Conservation (phyloP, 1,140 invertebrate species). For the Pachypeltis micranthus region DNA sequence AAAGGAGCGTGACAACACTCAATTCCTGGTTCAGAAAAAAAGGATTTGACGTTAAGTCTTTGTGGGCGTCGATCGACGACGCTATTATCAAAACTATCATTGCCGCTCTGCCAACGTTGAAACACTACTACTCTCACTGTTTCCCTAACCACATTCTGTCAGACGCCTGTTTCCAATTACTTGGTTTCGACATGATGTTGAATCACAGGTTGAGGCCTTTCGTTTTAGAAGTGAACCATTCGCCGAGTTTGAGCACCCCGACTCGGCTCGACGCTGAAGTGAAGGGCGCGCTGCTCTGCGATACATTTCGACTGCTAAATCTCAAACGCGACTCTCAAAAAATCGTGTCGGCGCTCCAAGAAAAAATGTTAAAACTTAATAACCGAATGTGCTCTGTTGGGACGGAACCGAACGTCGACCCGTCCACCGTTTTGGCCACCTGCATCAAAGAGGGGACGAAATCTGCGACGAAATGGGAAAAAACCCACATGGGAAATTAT, state of each 20-base stretch:
- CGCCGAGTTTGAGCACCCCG: conserved; percentile 81
- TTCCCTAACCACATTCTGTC: conserved; percentile 73
- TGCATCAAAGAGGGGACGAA: too few relatives aligned
- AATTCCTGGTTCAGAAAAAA: conserved; percentile 22
- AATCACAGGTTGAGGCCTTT: conserved; percentile 68
- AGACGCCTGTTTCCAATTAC: conserved; percentile 74
- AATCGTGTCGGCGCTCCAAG: too few relatives aligned
- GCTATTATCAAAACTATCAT: conserved; percentile 84
- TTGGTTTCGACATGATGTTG: conserved; percentile 76
- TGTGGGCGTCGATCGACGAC: conserved; percentile 74
- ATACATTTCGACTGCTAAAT: conserved; percentile 73
- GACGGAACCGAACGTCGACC: too few relatives aligned
- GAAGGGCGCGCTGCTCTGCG: conserved; percentile 62
- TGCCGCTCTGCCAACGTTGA: conserved; percentile 68
- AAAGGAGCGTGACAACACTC: conserved; percentile 36
- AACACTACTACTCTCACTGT: conserved; percentile 76
- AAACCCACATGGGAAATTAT: conserved; percentile 62
- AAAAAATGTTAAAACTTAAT: too few relatives aligned
- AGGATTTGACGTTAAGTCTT: conserved; percentile 52
- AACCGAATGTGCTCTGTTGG: too few relatives aligned
- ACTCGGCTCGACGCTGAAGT: conserved; percentile 68
- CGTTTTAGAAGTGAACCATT: conserved; percentile 54
- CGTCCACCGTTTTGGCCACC: too few relatives aligned
- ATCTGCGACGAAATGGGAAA: conserved; percentile 59
- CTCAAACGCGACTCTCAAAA: too few relatives aligned